Conservation (phyloP, 2,888 invertebrate species). For the Agyllia agylla region DNA sequence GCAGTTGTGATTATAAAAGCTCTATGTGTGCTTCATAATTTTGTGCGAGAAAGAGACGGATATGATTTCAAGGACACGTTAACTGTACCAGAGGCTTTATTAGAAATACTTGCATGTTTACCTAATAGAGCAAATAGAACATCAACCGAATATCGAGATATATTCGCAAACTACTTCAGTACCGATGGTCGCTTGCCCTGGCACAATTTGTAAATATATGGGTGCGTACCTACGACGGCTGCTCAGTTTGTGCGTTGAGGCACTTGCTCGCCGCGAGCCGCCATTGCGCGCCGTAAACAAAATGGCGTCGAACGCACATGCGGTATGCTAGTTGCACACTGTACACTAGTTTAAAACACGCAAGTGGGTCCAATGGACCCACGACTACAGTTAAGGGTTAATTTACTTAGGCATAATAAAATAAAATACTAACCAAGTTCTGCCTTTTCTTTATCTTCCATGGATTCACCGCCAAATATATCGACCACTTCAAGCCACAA, state of each 20-base stretch:
- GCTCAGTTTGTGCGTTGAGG: background rate
- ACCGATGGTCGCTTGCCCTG: slow-evolving; percentile 58
- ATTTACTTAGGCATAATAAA: slow-evolving; percentile 56
- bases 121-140: slow-evolving; percentile 9
- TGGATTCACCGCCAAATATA: slow-evolving; percentile 30
- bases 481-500: slow-evolving; percentile 3
- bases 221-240: slow-evolving; percentile 6
- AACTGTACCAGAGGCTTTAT: slow-evolving; percentile 9
- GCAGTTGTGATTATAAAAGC: slow-evolving; percentile 28
- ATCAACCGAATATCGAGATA: slow-evolving; percentile 9
- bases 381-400: slow-evolving; percentile 2
- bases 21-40: slow-evolving; percentile 38
- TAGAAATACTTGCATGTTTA: slow-evolving; percentile 6
- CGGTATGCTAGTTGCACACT: background rate
- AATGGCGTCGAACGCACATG: slow-evolving; percentile 3
- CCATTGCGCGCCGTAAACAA: background rate
- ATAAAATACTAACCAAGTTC: slow-evolving; percentile 61
- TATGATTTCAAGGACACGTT: slow-evolving; percentile 23
- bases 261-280: slow-evolving; percentile 35
- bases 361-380: too few relatives aligned
- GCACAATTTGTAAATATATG: slow-evolving; percentile 63
- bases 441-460: slow-evolving; percentile 48
- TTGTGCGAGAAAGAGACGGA: slow-evolving; percentile 44
- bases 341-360: too few relatives aligned
- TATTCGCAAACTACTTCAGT: slow-evolving; percentile 45